A percentile compares a stretch with the other conserved stretches of the same genome.
These are phyloP conservation scores for Heterochromis multidens DNA, from an alignment of 2,113 vertebrate genomes.

Conservation along the genomic window DNA sequence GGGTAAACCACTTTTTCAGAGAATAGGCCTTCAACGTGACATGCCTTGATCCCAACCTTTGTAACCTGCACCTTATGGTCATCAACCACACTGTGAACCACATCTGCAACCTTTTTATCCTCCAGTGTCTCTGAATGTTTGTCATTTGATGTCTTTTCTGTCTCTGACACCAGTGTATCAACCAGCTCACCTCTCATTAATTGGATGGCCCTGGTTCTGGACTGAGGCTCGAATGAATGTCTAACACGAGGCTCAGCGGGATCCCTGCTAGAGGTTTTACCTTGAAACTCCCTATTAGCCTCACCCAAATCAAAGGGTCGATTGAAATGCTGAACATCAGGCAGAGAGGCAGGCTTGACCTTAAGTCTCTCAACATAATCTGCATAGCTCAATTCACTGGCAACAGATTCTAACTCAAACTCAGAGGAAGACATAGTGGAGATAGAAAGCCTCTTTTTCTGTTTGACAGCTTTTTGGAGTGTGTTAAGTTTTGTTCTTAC, in stretches of 20 bases:
- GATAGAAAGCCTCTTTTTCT: conserved; percentile 79
- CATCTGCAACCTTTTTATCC: conserved; percentile 15
- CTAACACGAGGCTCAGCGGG: conserved; percentile 31
- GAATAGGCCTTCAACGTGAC: not conserved
- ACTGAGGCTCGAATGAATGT: conserved; percentile 77
- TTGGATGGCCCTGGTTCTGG: conserved; percentile 70
- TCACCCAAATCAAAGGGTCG: conserved; percentile 53
- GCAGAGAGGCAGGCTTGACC: conserved; percentile 58
- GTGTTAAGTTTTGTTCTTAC: conserved; percentile 86
- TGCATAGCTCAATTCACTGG: conserved; percentile 72
- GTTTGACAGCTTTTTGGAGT: conserved; percentile 82
- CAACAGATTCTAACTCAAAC: conserved; percentile 73
- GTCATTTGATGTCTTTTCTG: not conserved
- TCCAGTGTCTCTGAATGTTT: not conserved
- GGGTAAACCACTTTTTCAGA: not conserved
- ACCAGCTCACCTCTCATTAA: conserved; percentile 70
- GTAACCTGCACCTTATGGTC: conserved; percentile 7
- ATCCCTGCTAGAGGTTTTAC: conserved; percentile 45
- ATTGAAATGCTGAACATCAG: conserved; percentile 59
- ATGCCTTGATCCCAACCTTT: not conserved
- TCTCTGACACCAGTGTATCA: not conserved
- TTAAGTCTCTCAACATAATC: conserved; percentile 71
- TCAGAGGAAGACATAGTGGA: conserved; percentile 81
- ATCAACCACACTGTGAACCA: not conserved
- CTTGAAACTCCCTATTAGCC: conserved; percentile 33